These are phyloP conservation scores for Brachirus orientalis DNA, from an alignment of 2,113 vertebrate species.

Conservation along the genomic window DNA sequence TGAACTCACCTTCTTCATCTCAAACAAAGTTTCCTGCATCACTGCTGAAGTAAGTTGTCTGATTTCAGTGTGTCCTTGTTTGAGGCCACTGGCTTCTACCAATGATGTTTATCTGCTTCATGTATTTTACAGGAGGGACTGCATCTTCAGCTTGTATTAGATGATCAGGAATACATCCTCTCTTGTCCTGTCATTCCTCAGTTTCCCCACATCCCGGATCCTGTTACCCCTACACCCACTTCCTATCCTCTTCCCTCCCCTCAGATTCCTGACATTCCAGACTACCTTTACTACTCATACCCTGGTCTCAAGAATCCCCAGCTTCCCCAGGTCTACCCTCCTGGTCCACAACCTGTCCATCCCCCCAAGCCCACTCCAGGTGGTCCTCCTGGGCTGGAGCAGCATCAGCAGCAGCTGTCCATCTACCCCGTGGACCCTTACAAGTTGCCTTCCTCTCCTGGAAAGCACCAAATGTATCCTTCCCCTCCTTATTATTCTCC, in stretches of 20 bases:
- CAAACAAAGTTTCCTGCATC: slow-evolving; percentile 62
- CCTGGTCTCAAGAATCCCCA: slow-evolving; percentile 22
- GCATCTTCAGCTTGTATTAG: slow-evolving; percentile 50
- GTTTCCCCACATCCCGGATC: slow-evolving; percentile 21
- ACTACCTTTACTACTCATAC: slow-evolving; percentile 9
- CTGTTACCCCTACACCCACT: neutral
- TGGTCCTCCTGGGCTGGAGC: slow-evolving; percentile 2
- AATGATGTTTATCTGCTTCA: slow-evolving; percentile 1
- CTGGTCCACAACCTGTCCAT: slow-evolving; percentile 13
- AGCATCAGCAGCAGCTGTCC: neutral
- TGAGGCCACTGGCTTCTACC: neutral
- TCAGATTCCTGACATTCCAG: slow-evolving; percentile 11
- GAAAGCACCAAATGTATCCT: neutral
- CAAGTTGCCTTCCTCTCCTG: slow-evolving; percentile 5
- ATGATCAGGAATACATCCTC: slow-evolving; percentile 58
- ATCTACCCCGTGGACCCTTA: neutral
- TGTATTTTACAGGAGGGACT: slow-evolving; percentile 53
- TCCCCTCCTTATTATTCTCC: slow-evolving; percentile 2
- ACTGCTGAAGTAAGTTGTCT: slow-evolving; percentile 60
- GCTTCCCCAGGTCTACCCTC: slow-evolving; percentile 31
- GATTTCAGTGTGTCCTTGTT: neutral
- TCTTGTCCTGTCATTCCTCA: slow-evolving; percentile 59
- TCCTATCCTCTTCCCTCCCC: slow-evolving; percentile 5
- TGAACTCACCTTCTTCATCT: slow-evolving; percentile 55
- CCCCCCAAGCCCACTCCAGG: slow-evolving; percentile 3